Conservation (phyloP, 2,113 vertebrate species). For the Psittacula cyanocephala region DNA sequence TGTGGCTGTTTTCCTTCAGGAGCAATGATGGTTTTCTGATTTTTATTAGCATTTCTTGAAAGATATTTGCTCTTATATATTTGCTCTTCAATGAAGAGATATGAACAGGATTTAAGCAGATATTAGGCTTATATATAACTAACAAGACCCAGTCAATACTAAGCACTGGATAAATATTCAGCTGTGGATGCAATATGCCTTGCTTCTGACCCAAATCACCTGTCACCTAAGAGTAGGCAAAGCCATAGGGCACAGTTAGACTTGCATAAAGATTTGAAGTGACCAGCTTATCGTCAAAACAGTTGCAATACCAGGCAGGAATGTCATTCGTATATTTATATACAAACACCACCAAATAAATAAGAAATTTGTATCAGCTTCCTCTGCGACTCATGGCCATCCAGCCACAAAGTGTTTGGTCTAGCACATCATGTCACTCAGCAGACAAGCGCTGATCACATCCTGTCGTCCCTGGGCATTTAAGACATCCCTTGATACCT, state of each 20-base stretch:
- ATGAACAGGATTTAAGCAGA: neutral
- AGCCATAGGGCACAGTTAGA: neutral
- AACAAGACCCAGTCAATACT: neutral
- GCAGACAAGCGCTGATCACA: neutral
- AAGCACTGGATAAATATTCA: neutral
- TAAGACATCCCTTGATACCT: neutral
- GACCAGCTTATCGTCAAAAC: neutral
- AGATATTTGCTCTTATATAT: neutral
- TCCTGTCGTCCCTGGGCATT: no score
- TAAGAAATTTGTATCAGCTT: neutral
- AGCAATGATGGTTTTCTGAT: neutral
- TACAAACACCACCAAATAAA: neutral
- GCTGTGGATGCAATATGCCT: neutral
- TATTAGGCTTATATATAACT: neutral
- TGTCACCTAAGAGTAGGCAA: neutral
- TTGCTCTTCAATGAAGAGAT: neutral
- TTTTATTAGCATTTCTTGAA: neutral
- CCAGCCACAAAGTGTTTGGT: neutral
- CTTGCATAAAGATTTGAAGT: neutral
- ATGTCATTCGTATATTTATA: neutral
- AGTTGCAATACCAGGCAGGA: neutral
- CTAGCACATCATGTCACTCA: neutral
- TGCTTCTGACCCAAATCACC: neutral
- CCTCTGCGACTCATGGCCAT: neutral
- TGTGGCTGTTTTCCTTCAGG: neutral